Percentiles rank a stretch among this genome's conserved stretches.
Evolutionary conservation across 2,888 invertebrate genomes (phyloP).

Genomic region (Drosophila nigritarsus): DNA sequence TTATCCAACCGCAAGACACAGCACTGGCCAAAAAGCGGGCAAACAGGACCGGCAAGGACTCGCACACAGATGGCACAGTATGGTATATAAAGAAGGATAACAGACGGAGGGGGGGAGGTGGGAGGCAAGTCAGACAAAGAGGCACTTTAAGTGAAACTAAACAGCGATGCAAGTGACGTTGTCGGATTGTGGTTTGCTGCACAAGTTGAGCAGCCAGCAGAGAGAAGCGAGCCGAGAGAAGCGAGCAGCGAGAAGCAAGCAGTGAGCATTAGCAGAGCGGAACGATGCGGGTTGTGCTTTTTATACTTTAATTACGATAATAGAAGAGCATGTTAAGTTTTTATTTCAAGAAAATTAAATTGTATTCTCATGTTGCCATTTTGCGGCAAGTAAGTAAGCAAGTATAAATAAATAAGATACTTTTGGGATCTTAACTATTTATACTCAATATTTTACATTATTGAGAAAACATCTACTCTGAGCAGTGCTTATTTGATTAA

Average conservation of each 20-base stretch:
- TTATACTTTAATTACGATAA: neutral
- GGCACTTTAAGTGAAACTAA: constrained; percentile 78
- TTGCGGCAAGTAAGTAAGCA: neutral
- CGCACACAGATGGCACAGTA: constrained; percentile 5
- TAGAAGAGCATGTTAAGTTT: neutral
- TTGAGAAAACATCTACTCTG: neutral
- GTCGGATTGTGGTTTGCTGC: constrained; percentile 69
- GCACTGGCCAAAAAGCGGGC: constrained; percentile 40
- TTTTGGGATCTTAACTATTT: neutral
- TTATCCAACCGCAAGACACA: constrained; percentile 48
- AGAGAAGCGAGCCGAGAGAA: neutral
- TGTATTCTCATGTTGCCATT: neutral
- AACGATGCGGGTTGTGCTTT: constrained; percentile 2
- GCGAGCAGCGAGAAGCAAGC: neutral
- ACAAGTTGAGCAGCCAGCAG: neutral
- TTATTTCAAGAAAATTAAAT: neutral
- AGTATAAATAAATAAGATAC: neutral
- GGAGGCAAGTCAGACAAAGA: constrained; percentile 54
- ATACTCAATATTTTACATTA: too few relatives aligned
- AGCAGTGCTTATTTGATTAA: neutral
- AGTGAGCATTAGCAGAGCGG: neutral
- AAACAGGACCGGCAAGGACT: constrained; percentile 35
- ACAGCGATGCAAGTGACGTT: constrained; percentile 77
- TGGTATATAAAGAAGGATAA: neutral
- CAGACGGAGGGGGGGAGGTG: neutral